These are phyloP conservation scores for Arizona elegans DNA, from an alignment of 2,113 vertebrate genomes.

Conservation along the genomic window DNA sequence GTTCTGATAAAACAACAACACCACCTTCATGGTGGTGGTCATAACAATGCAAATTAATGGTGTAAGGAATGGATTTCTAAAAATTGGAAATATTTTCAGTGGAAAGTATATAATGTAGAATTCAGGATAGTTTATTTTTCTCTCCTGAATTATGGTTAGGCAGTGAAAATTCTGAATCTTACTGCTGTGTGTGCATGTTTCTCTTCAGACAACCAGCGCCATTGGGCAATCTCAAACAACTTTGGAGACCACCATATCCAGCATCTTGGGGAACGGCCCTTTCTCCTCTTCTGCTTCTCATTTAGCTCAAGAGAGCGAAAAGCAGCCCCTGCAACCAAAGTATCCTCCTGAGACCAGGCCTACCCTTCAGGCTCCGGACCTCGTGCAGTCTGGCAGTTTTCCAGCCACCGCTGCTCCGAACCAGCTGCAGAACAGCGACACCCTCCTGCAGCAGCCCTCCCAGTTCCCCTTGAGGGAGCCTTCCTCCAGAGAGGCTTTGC, in stretches of 20 bases:
- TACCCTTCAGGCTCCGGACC: constrained; percentile 88
- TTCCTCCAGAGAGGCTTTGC: constrained; percentile 80
- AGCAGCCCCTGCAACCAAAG: constrained; percentile 72
- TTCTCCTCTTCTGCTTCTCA: constrained; percentile 80
- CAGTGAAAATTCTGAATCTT: neutral
- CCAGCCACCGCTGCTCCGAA: constrained; percentile 69
- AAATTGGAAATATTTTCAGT: neutral
- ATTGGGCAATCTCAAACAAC: constrained; percentile 80
- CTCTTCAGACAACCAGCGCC: constrained; percentile 75
- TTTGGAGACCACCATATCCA: constrained; percentile 76
- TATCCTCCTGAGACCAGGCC: constrained; percentile 80
- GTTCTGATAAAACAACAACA: neutral
- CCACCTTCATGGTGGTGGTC: neutral
- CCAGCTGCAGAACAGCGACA: constrained; percentile 74
- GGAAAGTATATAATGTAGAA: neutral
- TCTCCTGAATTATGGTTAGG: neutral
- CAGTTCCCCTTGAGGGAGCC: constrained; percentile 79
- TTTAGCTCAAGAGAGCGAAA: constrained; percentile 81
- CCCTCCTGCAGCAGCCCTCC: constrained; percentile 82
- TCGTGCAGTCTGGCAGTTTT: constrained; percentile 77
- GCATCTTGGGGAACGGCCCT: constrained; percentile 71
- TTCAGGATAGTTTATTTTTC: neutral
- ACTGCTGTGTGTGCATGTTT: constrained; percentile 24
- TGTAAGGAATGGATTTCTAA: neutral
- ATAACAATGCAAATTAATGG: neutral